A percentile compares a stretch with the other conserved stretches of the same genome.
These are phyloP conservation scores for Macrobrachium nipponense DNA, from an alignment of 1,140 invertebrate genomes.

Conservation along the genomic window DNA sequence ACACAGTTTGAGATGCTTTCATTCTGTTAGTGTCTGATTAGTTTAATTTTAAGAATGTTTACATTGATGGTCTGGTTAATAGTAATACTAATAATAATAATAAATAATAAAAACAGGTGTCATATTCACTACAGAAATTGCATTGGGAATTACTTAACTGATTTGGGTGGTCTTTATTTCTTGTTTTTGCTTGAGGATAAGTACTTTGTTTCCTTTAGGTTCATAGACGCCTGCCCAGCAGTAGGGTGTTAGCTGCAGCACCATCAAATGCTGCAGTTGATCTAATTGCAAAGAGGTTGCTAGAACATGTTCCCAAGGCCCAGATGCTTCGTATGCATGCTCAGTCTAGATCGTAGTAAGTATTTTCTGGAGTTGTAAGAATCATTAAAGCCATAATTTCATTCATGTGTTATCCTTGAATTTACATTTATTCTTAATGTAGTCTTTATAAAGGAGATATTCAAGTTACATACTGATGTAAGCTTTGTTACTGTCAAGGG, in stretches of 20 bases:
- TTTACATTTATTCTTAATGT: background rate
- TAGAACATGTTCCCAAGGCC: slow-evolving; percentile 40
- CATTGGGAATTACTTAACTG: too few species aligned
- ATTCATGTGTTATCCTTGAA: background rate
- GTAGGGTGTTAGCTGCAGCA: slow-evolving; percentile 61
- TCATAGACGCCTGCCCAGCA: background rate
- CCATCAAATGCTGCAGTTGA: slow-evolving; percentile 64
- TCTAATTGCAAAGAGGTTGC: slow-evolving; percentile 52
- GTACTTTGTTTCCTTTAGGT: slow-evolving; percentile 19
- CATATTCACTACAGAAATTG: too few species aligned
- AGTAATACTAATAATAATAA: too few species aligned
- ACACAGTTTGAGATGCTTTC: too few species aligned
- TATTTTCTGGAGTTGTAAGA: background rate
- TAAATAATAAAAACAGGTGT: too few species aligned
- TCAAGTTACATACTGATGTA: too few species aligned
- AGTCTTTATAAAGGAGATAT: too few species aligned
- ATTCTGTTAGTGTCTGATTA: too few species aligned
- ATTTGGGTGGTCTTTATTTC: background rate
- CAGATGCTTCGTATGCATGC: slow-evolving; percentile 55
- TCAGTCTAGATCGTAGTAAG: slow-evolving; percentile 27
- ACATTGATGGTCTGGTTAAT: too few species aligned
- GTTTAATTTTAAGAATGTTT: too few species aligned
- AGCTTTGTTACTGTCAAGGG: too few species aligned
- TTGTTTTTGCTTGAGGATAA: background rate
- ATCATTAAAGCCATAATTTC: too few species aligned